phyloP scores from a whole-genome alignment of 2,888 invertebrate species.

The Leptarthrus brevirostris region DNA sequence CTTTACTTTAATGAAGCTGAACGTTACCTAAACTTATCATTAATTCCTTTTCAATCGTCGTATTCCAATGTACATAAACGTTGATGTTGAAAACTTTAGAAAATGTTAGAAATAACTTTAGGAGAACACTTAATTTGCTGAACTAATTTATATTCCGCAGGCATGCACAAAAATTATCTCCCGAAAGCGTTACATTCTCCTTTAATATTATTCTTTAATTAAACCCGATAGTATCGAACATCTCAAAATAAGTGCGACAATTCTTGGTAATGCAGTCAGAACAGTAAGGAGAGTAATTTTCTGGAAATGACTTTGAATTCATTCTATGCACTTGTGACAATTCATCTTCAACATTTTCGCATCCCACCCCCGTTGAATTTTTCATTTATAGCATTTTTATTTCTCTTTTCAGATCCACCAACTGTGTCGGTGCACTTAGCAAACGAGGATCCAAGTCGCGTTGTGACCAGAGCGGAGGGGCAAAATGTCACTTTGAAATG shows the following conservation, averaged over 20 bases:
- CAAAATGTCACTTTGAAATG: constrained; percentile 83
- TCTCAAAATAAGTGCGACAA: constrained; percentile 1
- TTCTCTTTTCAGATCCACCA: constrained; percentile 75
- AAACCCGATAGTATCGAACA: background rate
- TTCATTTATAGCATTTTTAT: constrained; percentile 55
- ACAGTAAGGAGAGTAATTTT: constrained; percentile 3
- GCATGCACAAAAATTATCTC: too few species aligned
- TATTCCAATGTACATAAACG: too few species aligned
- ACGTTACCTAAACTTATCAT: too few species aligned
- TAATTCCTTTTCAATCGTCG: too few species aligned
- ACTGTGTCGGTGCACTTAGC: constrained; percentile 77
- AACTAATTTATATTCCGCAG: too few species aligned
- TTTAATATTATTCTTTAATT: constrained; percentile 13
- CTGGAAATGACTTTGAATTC: constrained; percentile 20
- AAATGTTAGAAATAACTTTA: too few species aligned
- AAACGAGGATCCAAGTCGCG: constrained; percentile 73
- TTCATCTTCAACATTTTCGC: constrained; percentile 59
- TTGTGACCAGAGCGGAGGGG: constrained; percentile 74
- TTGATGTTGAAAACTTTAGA: too few species aligned
- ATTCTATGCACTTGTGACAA: constrained; percentile 55
- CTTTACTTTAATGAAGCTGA: too few species aligned
- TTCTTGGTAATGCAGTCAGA: constrained; percentile 1
- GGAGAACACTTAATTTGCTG: too few species aligned
- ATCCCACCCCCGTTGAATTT: background rate
- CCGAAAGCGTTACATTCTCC: background rate